Conservation (phyloP, 2,888 invertebrate genomes). For the Pantelozetes paolii region DNA sequence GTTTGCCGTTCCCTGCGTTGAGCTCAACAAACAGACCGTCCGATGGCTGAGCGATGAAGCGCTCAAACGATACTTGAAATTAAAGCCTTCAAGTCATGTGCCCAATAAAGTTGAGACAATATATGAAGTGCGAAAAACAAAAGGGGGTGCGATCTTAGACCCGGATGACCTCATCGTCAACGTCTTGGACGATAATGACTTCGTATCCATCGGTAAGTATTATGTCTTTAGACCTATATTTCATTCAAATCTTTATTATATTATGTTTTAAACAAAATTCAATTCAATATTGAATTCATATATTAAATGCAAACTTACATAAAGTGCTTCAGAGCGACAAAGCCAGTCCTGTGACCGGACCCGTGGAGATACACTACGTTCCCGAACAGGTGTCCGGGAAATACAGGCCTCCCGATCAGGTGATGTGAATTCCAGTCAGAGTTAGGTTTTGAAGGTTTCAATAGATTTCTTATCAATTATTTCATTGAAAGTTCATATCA, state of each 20-base stretch:
- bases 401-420: not conserved
- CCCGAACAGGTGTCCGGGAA: conserved; percentile 54
- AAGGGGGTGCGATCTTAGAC: conserved; percentile 61
- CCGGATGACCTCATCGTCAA: conserved; percentile 58
- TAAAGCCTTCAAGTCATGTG: conserved; percentile 50
- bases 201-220: conserved; percentile 59
- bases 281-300: too few species aligned
- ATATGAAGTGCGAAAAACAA: conserved; percentile 59
- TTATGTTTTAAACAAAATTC: too few species aligned
- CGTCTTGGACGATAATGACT: conserved; percentile 62
- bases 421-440: not conserved
- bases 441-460: not conserved
- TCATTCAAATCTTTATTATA: too few species aligned
- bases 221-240: too few species aligned
- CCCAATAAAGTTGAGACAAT: conserved; percentile 48
- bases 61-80: conserved; percentile 55
- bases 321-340: conserved; percentile 57
- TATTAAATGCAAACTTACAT: too few species aligned
- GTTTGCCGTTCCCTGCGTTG: conserved; percentile 60
- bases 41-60: conserved; percentile 59
- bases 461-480: not conserved
- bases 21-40: conserved; percentile 54
- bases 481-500: conserved; percentile 54
- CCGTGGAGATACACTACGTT: conserved; percentile 56
- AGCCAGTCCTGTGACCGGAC: conserved; percentile 54